phyloP scores from a whole-genome alignment of 1,140 invertebrate species.

The Cydia pomonella region DNA sequence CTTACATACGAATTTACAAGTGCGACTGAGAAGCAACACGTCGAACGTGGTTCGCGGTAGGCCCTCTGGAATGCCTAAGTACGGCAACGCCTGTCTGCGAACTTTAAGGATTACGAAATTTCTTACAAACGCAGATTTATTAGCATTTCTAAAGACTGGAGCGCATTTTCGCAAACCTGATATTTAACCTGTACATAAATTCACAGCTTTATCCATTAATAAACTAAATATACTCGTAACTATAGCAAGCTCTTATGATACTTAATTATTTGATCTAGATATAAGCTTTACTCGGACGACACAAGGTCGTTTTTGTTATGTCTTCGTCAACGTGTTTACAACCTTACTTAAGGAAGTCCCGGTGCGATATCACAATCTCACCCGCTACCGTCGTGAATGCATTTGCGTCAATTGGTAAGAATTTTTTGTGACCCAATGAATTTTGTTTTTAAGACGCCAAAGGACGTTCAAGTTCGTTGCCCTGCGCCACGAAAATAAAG shows the following conservation, averaged over 20 bases:
- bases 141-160: slow-evolving; percentile 9
- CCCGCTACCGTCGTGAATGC: background rate
- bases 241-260: background rate
- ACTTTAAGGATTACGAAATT: slow-evolving; percentile 21
- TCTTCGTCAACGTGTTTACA: background rate
- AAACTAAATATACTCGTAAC: background rate
- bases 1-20: too few relatives aligned
- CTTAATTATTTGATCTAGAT: background rate
- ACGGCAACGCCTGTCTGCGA: slow-evolving; percentile 11
- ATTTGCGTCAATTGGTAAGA: background rate
- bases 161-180: slow-evolving; percentile 16
- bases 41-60: too few relatives aligned
- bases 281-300: background rate
- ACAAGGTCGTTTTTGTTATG: background rate
- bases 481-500: background rate
- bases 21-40: too few relatives aligned
- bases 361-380: background rate
- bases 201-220: background rate
- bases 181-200: slow-evolving; percentile 12
- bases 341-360: background rate
- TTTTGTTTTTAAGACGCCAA: slow-evolving; percentile 17
- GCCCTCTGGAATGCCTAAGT: slow-evolving; percentile 18
- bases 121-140: slow-evolving; percentile 26
- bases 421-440: slow-evolving; percentile 30
- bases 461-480: slow-evolving; percentile 18